Percentiles rank a stretch among this genome's conserved stretches.
Evolutionary conservation across 2,888 invertebrate genomes (phyloP).

Genomic region (Apocheima hispidaria): DNA sequence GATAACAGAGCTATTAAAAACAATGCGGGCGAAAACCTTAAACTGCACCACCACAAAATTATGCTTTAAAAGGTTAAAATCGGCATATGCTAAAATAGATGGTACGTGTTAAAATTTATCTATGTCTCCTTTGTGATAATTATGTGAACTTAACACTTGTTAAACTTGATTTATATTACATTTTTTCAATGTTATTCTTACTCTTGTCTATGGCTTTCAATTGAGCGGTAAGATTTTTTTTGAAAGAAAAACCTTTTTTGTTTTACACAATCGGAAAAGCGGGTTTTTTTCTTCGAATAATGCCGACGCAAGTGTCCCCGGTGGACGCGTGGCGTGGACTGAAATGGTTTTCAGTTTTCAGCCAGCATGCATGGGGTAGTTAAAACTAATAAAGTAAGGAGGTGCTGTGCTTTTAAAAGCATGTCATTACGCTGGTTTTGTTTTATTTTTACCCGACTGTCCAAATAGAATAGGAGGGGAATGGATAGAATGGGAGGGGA

Average conservation of each 20-base stretch:
- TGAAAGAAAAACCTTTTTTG: neutral
- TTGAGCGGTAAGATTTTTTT: neutral
- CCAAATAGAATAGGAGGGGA: too few relatives aligned
- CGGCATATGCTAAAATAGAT: neutral
- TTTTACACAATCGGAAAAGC: constrained; percentile 53
- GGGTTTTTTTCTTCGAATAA: constrained; percentile 60
- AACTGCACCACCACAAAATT: constrained; percentile 12
- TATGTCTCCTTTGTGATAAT: constrained; percentile 13
- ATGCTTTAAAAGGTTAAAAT: neutral
- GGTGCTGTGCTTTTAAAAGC: constrained; percentile 48
- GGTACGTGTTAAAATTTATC: constrained; percentile 11
- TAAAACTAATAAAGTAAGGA: constrained; percentile 46
- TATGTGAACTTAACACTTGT: constrained; percentile 32
- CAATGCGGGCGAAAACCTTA: constrained; percentile 39
- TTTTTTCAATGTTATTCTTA: neutral
- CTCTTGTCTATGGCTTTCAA: neutral
- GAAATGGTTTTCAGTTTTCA: constrained; percentile 56
- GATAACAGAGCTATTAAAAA: constrained; percentile 45
- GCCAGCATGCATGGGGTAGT: constrained; percentile 46
- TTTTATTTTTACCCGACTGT: too few relatives aligned
- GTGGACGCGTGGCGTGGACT: constrained; percentile 69
- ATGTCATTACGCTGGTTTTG: constrained; percentile 28
- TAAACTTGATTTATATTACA: neutral
- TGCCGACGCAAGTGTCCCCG: constrained; percentile 61
- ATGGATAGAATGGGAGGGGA: too few relatives aligned